phyloP scores from a whole-genome alignment of 1,140 invertebrate species.

The Whitmania pigra region DNA sequence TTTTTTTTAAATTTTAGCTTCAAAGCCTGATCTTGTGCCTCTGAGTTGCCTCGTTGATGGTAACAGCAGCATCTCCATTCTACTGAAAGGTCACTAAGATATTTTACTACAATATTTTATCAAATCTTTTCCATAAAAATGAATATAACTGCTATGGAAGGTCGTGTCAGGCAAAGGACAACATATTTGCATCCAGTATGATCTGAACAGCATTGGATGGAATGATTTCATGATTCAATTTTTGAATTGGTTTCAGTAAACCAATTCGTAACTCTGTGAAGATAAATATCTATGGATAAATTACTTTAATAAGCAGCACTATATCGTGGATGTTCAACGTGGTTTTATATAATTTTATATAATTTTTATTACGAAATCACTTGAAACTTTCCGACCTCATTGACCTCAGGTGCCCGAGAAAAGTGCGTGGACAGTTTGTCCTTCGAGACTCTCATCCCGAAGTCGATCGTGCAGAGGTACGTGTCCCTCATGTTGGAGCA shows the following conservation, averaged over 20 bases:
- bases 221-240: background rate
- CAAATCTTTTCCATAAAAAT: too few relatives aligned
- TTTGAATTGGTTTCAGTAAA: background rate
- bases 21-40: slow-evolving; percentile 69
- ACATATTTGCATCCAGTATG: too few relatives aligned
- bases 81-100: slow-evolving; percentile 44
- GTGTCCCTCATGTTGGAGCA: slow-evolving; percentile 77
- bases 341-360: too few relatives aligned
- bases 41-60: slow-evolving; percentile 84
- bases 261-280: background rate
- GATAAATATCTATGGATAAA: too few relatives aligned
- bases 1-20: too few relatives aligned
- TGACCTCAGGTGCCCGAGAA: background rate
- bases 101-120: background rate
- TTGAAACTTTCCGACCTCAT: background rate
- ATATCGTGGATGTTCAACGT: too few relatives aligned
- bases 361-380: too few relatives aligned
- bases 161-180: too few relatives aligned
- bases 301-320: too few relatives aligned
- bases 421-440: slow-evolving; percentile 74
- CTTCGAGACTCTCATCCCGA: slow-evolving; percentile 89
- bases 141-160: too few relatives aligned
- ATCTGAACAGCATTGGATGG: too few relatives aligned
- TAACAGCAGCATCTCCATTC: slow-evolving; percentile 47
- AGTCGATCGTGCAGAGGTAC: slow-evolving; percentile 84